These are phyloP conservation scores for Resseliella maxima DNA, from an alignment of 2,888 invertebrate species.

Conservation along the genomic window DNA sequence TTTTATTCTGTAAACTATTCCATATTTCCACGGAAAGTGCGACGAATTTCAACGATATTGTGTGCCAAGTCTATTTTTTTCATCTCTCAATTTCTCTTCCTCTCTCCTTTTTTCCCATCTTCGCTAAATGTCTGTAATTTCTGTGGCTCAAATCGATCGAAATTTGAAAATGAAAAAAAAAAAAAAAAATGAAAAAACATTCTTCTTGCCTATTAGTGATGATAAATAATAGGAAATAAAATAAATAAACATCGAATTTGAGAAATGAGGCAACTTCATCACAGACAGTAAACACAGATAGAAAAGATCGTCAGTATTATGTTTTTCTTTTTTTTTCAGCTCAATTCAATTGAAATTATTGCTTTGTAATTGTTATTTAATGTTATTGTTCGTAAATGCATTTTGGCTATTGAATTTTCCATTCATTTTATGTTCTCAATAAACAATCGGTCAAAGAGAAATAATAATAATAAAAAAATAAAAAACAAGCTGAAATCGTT, in stretches of 20 bases:
- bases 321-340: not conserved
- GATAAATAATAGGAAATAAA: slow-evolving; percentile 11
- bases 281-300: not conserved
- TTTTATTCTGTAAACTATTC: not conserved
- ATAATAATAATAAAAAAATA: too few relatives aligned
- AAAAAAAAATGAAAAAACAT: too few relatives aligned
- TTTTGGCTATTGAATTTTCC: slow-evolving; percentile 14
- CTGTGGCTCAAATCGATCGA: not conserved
- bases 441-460: slow-evolving; percentile 10
- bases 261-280: not conserved
- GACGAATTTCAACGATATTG: not conserved
- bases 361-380: slow-evolving; percentile 53
- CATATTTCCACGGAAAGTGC: not conserved
- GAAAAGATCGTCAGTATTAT: not conserved
- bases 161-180: too few relatives aligned
- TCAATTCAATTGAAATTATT: not conserved
- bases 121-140: slow-evolving; percentile 34
- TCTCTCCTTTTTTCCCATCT: not conserved
- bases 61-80: slow-evolving; percentile 31
- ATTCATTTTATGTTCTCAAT: not conserved
- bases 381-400: not conserved
- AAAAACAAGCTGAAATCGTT: too few relatives aligned
- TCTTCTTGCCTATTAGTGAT: slow-evolving; percentile 9
- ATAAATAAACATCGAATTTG: slow-evolving; percentile 19
- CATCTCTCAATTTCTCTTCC: too few relatives aligned